These are phyloP conservation scores for Iphiclides podalirius DNA, from an alignment of 2,888 invertebrate species.

Conservation along the genomic window DNA sequence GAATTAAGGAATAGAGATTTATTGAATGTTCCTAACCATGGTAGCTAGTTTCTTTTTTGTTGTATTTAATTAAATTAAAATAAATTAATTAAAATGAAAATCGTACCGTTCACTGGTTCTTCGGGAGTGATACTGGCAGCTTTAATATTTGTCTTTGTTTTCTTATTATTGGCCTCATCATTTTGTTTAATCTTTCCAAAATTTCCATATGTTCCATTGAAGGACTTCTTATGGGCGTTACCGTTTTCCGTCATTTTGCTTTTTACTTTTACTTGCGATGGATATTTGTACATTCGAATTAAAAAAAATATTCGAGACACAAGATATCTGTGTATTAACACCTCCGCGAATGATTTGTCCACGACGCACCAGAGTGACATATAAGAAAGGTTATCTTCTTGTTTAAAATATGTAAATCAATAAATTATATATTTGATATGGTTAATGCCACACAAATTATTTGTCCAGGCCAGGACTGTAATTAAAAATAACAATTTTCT, in stretches of 20 bases:
- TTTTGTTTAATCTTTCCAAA: conserved; percentile 51
- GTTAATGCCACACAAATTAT: neutral
- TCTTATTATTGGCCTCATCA: conserved; percentile 56
- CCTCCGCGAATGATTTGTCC: conserved; percentile 28
- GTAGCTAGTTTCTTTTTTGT: too few relatives aligned
- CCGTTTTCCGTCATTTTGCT: conserved; percentile 55
- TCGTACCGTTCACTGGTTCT: conserved; percentile 40
- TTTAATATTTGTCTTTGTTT: conserved; percentile 62
- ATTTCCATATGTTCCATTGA: conserved; percentile 50
- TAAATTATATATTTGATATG: conserved; percentile 14
- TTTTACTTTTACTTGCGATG: conserved; percentile 53
- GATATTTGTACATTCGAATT: conserved; percentile 52
- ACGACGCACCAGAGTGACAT: conserved; percentile 26
- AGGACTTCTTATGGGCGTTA: conserved; percentile 49
- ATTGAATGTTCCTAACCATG: too few relatives aligned
- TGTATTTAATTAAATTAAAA: too few relatives aligned
- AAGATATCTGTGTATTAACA: conserved; percentile 37
- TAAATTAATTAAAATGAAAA: neutral
- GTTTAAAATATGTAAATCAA: conserved; percentile 23
- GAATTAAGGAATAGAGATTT: too few relatives aligned
- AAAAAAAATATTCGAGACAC: conserved; percentile 11
- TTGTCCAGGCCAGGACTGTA: conserved; percentile 1
- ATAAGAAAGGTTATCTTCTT: conserved; percentile 35
- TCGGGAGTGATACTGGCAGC: conserved; percentile 59
- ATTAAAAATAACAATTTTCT: conserved; percentile 7